Conservation (phyloP, 2,797 vertebrate genomes). For the Huso huso region DNA sequence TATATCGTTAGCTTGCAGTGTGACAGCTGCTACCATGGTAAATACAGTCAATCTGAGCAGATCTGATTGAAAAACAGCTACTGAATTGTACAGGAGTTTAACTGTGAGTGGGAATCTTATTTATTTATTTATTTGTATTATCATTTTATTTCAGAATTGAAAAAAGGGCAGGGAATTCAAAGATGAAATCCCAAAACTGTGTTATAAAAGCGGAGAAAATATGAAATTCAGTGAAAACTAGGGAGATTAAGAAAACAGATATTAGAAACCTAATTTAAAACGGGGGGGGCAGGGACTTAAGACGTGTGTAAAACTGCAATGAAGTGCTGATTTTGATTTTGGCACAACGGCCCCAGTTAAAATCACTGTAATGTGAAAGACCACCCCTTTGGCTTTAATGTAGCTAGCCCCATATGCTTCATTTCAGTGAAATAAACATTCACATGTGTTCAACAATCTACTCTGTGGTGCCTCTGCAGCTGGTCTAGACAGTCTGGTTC, state of each 20-base stretch:
- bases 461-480: constrained; percentile 27
- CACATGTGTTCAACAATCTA: constrained; percentile 46
- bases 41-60: neutral
- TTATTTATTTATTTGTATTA: neutral
- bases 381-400: constrained; percentile 41
- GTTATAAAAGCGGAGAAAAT: too few relatives aligned
- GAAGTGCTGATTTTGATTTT: constrained; percentile 30
- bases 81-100: neutral
- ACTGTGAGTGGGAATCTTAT: neutral
- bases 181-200: neutral
- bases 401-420: constrained; percentile 39
- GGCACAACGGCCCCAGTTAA: constrained; percentile 17
- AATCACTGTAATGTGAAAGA: constrained; percentile 11
- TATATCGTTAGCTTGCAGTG: neutral
- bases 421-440: constrained; percentile 56
- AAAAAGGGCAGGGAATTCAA: neutral
- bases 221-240: neutral
- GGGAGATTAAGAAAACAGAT: constrained; percentile 1
- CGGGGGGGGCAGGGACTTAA: neutral
- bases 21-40: neutral
- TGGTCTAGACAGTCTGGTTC: constrained; percentile 43
- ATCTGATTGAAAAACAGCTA: neutral
- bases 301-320: neutral
- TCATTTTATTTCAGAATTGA: neutral
- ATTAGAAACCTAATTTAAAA: neutral